A percentile compares a stretch with the other conserved stretches of the same genome.
phyloP scores from a whole-genome alignment of 2,888 invertebrate genomes.

The Drosophila sordidapex region DNA sequence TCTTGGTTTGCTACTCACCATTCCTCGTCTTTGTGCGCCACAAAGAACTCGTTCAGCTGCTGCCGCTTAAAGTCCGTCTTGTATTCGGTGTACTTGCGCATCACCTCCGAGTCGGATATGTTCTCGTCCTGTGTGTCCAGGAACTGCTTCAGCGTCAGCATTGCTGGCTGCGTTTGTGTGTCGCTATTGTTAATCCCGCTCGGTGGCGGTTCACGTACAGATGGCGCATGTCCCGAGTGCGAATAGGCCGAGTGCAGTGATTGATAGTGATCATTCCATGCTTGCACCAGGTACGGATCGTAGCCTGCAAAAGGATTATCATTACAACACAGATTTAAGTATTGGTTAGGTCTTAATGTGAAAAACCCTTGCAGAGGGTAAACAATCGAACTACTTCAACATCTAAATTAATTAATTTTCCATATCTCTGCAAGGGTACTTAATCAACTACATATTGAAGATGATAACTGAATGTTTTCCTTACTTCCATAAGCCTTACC shows the following conservation, averaged over 20 bases:
- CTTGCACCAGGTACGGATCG: constrained; percentile 84
- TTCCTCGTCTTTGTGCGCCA: constrained; percentile 99
- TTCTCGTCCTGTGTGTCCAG: constrained; percentile 98
- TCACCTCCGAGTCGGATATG: constrained; percentile 98
- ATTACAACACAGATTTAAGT: not conserved
- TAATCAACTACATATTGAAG: not conserved
- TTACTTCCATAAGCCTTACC: constrained; percentile 64
- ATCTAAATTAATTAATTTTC: not conserved
- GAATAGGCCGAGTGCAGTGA: constrained; percentile 80
- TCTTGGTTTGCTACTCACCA: constrained; percentile 90
- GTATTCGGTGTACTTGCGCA: constrained; percentile 98
- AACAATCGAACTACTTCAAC: not conserved
- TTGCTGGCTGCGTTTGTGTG: constrained; percentile 93
- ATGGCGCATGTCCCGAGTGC: constrained; percentile 63
- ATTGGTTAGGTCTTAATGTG: not conserved
- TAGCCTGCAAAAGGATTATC: constrained; percentile 70
- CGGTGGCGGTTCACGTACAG: constrained; percentile 63
- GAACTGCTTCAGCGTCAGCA: constrained; percentile 99
- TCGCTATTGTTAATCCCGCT: constrained; percentile 57
- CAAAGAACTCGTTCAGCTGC: constrained; percentile 99
- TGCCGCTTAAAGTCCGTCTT: constrained; percentile 98
- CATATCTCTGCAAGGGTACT: not conserved
- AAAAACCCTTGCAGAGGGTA: not conserved
- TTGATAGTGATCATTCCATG: constrained; percentile 84
- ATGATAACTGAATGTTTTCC: not conserved